These are phyloP conservation scores for Lates japonicus DNA, from an alignment of 2,797 vertebrate genomes.

Conservation along the genomic window DNA sequence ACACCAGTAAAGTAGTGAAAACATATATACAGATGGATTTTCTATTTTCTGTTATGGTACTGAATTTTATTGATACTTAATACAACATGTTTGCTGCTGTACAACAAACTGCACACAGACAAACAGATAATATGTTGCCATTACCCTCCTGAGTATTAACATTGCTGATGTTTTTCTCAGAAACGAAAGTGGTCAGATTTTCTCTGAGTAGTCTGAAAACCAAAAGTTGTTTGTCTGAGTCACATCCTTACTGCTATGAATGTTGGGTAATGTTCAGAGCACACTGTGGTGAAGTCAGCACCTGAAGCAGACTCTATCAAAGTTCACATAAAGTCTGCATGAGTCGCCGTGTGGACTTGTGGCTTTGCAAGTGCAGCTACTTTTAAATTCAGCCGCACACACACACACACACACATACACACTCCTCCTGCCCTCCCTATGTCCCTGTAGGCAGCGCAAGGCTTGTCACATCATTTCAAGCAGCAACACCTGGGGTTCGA, in stretches of 20 bases:
- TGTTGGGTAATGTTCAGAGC: conserved; percentile 1
- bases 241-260: neutral
- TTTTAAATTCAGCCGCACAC: conserved; percentile 37
- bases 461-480: conserved; percentile 65
- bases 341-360: neutral
- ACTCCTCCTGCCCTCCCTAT: conserved; percentile 1
- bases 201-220: neutral
- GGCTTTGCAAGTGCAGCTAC: neutral
- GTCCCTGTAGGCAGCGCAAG: conserved; percentile 56
- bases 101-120: neutral
- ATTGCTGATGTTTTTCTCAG: neutral
- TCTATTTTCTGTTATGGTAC: neutral
- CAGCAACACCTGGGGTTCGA: conserved; percentile 63
- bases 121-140: neutral
- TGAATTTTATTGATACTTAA: neutral
- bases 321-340: conserved; percentile 9
- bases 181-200: neutral
- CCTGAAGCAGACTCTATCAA: neutral
- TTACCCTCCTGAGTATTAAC: conserved; percentile 1
- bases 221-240: neutral
- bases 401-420: conserved; percentile 25
- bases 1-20: neutral
- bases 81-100: neutral
- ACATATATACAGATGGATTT: neutral
- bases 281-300: neutral